Evolutionary conservation across 2,113 vertebrate genomes (phyloP).

Genomic region (Saccopteryx leptura): DNA sequence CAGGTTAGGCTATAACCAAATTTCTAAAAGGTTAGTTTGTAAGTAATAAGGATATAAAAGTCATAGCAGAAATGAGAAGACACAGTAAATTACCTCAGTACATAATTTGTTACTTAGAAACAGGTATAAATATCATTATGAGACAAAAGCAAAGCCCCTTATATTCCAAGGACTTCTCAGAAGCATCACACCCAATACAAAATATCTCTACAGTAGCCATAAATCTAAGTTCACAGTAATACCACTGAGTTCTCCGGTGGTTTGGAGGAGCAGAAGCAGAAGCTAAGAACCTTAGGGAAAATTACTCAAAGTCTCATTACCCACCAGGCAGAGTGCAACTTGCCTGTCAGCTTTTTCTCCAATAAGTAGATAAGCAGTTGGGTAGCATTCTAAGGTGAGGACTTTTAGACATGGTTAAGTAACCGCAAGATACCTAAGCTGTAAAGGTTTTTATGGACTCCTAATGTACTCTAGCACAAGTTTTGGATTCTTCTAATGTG

Average conservation of each 20-base stretch:
- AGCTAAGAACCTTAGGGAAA: neutral
- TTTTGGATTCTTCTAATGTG: neutral
- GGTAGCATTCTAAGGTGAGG: neutral
- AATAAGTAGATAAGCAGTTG: neutral
- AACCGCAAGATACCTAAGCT: neutral
- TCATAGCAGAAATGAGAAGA: slow-evolving; percentile 38
- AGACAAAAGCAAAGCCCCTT: neutral
- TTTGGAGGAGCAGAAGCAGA: neutral
- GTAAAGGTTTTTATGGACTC: neutral
- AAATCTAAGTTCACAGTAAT: slow-evolving; percentile 24
- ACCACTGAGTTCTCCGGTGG: neutral
- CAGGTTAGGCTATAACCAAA: neutral
- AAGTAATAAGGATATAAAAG: neutral
- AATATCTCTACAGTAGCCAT: neutral
- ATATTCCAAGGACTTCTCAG: neutral
- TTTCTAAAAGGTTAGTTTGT: neutral
- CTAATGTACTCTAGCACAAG: neutral
- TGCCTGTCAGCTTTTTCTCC: neutral
- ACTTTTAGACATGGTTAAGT: neutral
- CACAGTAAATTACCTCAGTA: slow-evolving; percentile 29
- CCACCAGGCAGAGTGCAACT: neutral
- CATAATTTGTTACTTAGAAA: neutral
- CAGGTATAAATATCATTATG: neutral
- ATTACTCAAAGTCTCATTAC: neutral
- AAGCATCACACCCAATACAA: neutral